Evolutionary conservation across 2,888 invertebrate genomes (phyloP).

Genomic region (Nomada lathburiana): DNA sequence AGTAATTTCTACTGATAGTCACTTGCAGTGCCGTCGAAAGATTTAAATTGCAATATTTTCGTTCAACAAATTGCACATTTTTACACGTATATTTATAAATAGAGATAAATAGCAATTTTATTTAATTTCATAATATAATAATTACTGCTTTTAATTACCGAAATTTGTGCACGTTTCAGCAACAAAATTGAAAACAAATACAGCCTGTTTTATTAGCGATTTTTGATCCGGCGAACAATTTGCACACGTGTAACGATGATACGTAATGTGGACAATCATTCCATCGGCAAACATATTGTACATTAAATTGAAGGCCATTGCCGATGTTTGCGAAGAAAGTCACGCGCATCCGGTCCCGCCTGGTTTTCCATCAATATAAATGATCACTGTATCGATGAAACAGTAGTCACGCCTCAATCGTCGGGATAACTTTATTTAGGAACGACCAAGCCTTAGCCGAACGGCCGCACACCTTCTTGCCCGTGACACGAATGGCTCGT

Average conservation of each 20-base stretch:
- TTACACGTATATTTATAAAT: too few species aligned
- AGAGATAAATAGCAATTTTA: too few species aligned
- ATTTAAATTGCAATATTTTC: too few species aligned
- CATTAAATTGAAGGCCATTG: conserved; percentile 39
- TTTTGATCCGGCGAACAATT: not conserved
- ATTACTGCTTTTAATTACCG: too few species aligned
- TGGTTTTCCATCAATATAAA: conserved; percentile 73
- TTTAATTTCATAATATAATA: too few species aligned
- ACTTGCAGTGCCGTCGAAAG: too few species aligned
- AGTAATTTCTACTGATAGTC: too few species aligned
- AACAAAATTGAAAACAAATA: not conserved
- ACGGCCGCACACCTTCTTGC: not conserved
- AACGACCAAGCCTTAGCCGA: too few species aligned
- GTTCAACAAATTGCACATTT: too few species aligned
- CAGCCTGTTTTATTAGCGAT: not conserved
- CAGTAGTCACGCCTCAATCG: too few species aligned
- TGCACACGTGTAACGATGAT: not conserved
- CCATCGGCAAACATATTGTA: not conserved
- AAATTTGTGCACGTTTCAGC: not conserved
- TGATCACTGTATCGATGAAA: conserved; percentile 53
- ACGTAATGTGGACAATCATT: conserved; percentile 14
- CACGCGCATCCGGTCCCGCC: conserved; percentile 68
- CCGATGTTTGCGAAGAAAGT: conserved; percentile 63
- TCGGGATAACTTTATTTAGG: conserved; percentile 33
- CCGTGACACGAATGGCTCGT: not conserved